These are phyloP conservation scores for Macroglossus sobrinus DNA, from an alignment of 2,113 vertebrate genomes.

Conservation along the genomic window DNA sequence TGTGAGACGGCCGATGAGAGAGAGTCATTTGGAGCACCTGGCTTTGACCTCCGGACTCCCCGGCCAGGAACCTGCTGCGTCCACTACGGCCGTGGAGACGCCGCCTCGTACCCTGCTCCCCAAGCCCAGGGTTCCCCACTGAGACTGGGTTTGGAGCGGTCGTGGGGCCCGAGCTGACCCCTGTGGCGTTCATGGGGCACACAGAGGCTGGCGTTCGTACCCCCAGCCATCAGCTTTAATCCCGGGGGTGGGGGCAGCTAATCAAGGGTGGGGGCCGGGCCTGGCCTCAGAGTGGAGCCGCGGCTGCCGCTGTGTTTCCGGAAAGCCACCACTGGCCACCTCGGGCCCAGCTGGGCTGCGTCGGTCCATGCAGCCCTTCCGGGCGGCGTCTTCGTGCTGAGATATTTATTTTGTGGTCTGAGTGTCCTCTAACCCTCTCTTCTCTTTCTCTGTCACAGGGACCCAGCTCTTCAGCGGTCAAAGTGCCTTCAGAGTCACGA, in stretches of 20 bases:
- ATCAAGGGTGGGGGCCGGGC: background rate
- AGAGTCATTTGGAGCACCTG: background rate
- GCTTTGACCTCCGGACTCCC: background rate
- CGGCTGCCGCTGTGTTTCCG: background rate
- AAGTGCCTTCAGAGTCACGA: constrained; percentile 90
- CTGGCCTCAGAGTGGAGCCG: background rate
- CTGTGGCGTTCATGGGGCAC: accelerated
- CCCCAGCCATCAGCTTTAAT: background rate
- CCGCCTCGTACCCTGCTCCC: background rate
- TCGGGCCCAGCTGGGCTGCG: background rate
- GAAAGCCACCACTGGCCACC: background rate
- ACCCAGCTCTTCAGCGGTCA: constrained; percentile 84
- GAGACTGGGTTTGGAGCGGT: background rate
- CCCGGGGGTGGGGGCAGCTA: background rate
- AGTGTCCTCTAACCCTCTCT: background rate
- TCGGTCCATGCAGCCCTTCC: accelerated
- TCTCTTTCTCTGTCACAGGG: constrained; percentile 80
- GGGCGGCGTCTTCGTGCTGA: background rate
- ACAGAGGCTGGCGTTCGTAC: accelerated
- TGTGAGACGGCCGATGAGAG: background rate
- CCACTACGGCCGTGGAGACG: too few species aligned
- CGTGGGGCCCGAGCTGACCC: background rate
- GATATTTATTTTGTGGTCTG: background rate
- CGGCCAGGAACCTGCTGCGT: background rate
- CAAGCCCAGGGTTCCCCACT: background rate